phyloP scores from a whole-genome alignment of 1,140 invertebrate species.

The Apis mellifera region DNA sequence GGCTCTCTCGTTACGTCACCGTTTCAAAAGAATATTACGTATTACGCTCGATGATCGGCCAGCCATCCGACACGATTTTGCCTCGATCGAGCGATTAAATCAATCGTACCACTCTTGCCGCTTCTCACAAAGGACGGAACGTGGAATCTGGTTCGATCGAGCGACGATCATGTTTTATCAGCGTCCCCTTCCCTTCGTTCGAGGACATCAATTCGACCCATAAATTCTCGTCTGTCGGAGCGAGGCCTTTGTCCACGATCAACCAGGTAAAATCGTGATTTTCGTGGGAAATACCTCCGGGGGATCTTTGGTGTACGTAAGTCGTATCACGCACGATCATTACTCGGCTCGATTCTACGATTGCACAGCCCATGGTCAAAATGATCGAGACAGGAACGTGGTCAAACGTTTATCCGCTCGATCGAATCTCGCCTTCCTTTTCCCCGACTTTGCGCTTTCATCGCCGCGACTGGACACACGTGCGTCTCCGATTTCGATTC shows the following conservation, averaged over 20 bases:
- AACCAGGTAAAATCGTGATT: constrained; percentile 23
- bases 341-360: constrained; percentile 56
- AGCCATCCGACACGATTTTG: not conserved
- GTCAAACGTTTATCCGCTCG: constrained; percentile 56
- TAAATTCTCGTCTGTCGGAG: constrained; percentile 40
- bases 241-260: constrained; percentile 46
- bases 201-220: constrained; percentile 39
- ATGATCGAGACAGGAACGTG: constrained; percentile 65
- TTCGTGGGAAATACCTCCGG: constrained; percentile 54
- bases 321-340: constrained; percentile 60
- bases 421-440: constrained; percentile 63
- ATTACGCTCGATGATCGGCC: not conserved
- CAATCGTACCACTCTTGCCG: too few species aligned
- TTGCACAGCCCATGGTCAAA: constrained; percentile 47
- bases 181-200: not conserved
- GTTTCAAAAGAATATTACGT: not conserved
- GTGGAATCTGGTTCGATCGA: not conserved
- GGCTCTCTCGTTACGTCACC: constrained; percentile 4
- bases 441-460: constrained; percentile 52
- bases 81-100: constrained; percentile 18
- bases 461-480: constrained; percentile 22
- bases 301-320: constrained; percentile 33
- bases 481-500: not conserved
- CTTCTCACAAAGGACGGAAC: not conserved
- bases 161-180: not conserved